Evolutionary conservation across 2,797 vertebrate species (phyloP), one percentile per base, ranked within the genome.

Genomic region (Buceros bicornis): DNA sequence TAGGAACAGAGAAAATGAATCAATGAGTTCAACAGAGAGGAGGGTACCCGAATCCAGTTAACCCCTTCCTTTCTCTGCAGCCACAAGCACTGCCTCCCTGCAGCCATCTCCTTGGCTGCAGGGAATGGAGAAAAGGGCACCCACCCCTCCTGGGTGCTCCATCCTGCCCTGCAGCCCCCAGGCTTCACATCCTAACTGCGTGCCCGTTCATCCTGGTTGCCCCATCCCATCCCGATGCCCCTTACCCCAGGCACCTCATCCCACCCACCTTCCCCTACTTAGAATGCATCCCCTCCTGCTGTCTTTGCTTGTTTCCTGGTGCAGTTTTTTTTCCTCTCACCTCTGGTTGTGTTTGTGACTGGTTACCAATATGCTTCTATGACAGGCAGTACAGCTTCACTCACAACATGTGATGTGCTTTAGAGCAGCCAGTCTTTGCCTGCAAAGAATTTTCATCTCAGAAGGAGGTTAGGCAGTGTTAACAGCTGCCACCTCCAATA

Each of bases 1-100:
- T 62, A 79, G 88, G 94, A 95, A 93, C 64, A 90, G 74, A 95
- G 89, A 97, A 95, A 95, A 95, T 93, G 94, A 97, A 97, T 97
- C 97, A 95, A 71, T 92, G 95, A 91, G 76, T 96, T 95, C 94
- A 95, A 82, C 78, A 21, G 60, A 87, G 60, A 35, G 40, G 60
- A 69, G 80, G 66, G 47, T 69, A 77, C 42, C 70, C 13, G 21
- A 73, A 88, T 92, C 69, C 87, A 40, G 22, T 96, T 96, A 97
- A 97, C 97, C 54, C 86, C 53, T 96, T 97, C 88, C 16, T 54
- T 87, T 60, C 78, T 56, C 61, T 64, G 43, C 8, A 37, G 64
- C 33, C 13, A 18, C 14, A 25, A n/a, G 5, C 18, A 2, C 51
- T n/a, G 33, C 20, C n/a, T 78, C 73, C 56, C 51, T 58, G 56